These are phyloP conservation scores for Peromyscus eremicus DNA, from an alignment of 2,797 vertebrate genomes.

Conservation along the genomic window DNA sequence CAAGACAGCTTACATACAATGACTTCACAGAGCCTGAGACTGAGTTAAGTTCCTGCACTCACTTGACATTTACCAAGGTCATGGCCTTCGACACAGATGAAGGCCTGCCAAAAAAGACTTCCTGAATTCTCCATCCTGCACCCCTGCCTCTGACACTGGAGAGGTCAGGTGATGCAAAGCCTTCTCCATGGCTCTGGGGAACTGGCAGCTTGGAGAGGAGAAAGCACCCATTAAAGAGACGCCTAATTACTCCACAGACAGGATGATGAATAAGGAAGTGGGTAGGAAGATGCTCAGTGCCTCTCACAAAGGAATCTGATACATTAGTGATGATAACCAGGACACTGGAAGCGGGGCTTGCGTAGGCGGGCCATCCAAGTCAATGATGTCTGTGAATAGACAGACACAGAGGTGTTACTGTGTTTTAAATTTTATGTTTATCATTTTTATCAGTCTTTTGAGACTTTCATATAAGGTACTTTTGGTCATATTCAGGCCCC, in stretches of 20 bases:
- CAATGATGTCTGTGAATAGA: conserved; percentile 48
- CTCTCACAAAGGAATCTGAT: conserved; percentile 28
- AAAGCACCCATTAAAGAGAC: conserved; percentile 30
- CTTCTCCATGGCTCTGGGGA: neutral
- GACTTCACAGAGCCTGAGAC: neutral
- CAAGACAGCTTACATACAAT: neutral
- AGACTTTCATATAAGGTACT: neutral
- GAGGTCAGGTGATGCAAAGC: neutral
- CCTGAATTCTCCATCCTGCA: neutral
- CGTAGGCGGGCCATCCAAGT: neutral
- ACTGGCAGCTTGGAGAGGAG: neutral
- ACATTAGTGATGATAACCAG: conserved; percentile 52
- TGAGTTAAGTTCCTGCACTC: neutral
- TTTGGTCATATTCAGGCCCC: neutral
- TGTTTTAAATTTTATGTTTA: neutral
- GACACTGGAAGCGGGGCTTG: conserved; percentile 48
- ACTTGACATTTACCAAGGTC: neutral
- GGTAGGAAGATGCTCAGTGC: conserved; percentile 7
- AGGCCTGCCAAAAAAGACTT: neutral
- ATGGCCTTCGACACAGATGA: neutral
- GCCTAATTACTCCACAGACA: neutral
- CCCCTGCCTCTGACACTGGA: neutral
- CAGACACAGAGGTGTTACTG: neutral
- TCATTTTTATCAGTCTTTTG: neutral
- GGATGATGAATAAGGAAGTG: neutral